Conservation (phyloP, 2,797 vertebrate genomes). For the Chlorospingus semifuscus region DNA sequence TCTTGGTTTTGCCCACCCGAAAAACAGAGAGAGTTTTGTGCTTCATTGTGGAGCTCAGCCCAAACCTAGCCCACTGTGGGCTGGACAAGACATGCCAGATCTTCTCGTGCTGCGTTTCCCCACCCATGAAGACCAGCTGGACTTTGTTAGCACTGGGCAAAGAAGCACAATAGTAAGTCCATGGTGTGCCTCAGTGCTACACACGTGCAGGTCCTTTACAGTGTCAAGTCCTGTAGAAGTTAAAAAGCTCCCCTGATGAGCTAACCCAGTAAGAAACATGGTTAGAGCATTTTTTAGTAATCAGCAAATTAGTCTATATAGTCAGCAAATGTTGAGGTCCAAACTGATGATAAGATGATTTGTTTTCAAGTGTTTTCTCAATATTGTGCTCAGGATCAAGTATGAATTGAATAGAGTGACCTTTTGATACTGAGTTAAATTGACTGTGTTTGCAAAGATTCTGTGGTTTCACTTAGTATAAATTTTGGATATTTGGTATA, state of each 20-base stretch:
- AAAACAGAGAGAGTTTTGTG: background rate
- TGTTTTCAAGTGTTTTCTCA: constrained; percentile 86
- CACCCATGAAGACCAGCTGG: background rate
- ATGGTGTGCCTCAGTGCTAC: background rate
- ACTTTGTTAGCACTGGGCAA: background rate
- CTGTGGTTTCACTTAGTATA: constrained; percentile 86
- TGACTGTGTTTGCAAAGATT: constrained; percentile 87
- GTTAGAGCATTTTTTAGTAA: constrained; percentile 86
- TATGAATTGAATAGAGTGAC: constrained; percentile 89
- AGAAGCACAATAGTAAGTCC: background rate
- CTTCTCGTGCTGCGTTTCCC: background rate
- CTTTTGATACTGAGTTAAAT: constrained; percentile 86
- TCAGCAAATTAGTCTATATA: constrained; percentile 85
- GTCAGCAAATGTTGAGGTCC: constrained; percentile 79
- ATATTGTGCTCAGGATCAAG: constrained; percentile 76
- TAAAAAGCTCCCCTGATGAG: constrained; percentile 10
- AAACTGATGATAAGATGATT: constrained; percentile 84
- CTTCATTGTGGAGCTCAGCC: background rate
- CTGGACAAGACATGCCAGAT: background rate
- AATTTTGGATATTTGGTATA: constrained; percentile 78
- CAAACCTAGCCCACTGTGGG: background rate
- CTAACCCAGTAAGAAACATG: constrained; percentile 61
- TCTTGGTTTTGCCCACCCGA: background rate
- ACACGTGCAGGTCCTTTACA: background rate
- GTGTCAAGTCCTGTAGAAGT: constrained; percentile 67